These are phyloP conservation scores for Vultur gryphus DNA, from an alignment of 2,797 vertebrate genomes.

Conservation along the genomic window DNA sequence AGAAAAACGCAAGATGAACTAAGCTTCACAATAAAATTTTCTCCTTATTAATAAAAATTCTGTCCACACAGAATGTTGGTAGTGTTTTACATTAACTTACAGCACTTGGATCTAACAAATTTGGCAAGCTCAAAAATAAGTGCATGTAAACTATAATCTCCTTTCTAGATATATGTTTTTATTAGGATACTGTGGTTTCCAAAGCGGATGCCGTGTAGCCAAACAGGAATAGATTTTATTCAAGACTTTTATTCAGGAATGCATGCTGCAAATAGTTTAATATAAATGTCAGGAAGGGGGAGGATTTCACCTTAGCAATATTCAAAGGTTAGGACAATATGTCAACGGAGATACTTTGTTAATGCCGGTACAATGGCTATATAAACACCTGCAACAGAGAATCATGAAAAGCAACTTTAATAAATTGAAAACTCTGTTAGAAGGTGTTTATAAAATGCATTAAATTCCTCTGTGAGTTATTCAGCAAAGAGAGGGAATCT, in stretches of 20 bases:
- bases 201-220: background rate
- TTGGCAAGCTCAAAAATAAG: background rate
- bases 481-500: background rate
- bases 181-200: background rate
- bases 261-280: background rate
- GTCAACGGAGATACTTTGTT: background rate
- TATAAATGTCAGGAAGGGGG: slow-evolving; percentile 8
- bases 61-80: background rate
- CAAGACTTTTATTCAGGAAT: background rate
- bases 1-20: background rate
- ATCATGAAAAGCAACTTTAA: background rate
- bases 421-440: background rate
- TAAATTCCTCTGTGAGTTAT: background rate
- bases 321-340: background rate
- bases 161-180: background rate
- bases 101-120: background rate
- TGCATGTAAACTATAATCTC: background rate
- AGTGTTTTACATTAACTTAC: background rate
- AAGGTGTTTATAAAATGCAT: background rate
- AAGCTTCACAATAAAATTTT: background rate
- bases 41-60: background rate
- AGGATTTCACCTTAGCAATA: background rate
- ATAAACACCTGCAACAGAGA: background rate
- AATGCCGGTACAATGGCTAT: background rate
- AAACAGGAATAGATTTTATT: background rate